Conservation (phyloP, 1,140 invertebrate species). For the Aphis craccivora region DNA sequence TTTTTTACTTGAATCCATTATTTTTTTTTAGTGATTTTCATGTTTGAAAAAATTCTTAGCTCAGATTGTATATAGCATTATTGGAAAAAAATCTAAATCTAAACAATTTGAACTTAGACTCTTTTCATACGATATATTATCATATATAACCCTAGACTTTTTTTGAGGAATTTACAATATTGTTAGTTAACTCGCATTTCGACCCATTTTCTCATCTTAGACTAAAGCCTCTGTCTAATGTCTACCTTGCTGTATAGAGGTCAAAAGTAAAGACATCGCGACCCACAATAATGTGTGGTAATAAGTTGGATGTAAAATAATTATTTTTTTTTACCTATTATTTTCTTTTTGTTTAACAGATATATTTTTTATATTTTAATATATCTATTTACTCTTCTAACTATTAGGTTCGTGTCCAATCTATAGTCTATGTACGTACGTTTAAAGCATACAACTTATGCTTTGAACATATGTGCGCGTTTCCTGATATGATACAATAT, state of each 20-base stretch:
- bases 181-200: not conserved
- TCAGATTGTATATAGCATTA: not conserved
- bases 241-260: too few relatives aligned
- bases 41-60: not conserved
- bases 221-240: not conserved
- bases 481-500: not conserved
- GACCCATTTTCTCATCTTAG: not conserved
- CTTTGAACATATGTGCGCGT: not conserved
- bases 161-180: not conserved
- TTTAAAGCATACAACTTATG: too few relatives aligned
- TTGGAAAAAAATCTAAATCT: not conserved
- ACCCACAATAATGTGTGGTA: not conserved
- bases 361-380: not conserved
- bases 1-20: not conserved
- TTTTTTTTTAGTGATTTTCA: not conserved
- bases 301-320: not conserved
- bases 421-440: too few relatives aligned
- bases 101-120: not conserved
- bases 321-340: not conserved
- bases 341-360: not conserved
- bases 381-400: not conserved
- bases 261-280: not conserved
- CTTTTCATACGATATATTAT: not conserved
- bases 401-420: not conserved
- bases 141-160: not conserved